phyloP scores from a whole-genome alignment of 2,797 vertebrate genomes.

The Hafferia zeledoni region DNA sequence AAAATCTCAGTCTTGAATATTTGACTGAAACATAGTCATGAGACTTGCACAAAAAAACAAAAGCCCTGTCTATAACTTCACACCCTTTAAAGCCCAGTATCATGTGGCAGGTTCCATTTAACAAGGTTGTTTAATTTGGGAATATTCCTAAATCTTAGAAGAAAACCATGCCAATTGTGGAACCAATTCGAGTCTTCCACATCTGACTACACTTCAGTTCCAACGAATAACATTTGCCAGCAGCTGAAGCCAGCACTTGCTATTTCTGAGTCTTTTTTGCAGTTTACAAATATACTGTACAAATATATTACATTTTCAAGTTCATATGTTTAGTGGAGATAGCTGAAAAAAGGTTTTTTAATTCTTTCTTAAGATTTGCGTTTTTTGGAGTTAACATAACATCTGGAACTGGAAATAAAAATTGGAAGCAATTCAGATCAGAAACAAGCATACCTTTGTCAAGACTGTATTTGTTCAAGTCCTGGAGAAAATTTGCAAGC shows the following conservation, averaged over 20 bases:
- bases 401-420: conserved; percentile 65
- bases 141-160: not conserved
- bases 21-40: not conserved
- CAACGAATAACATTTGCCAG: not conserved
- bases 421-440: conserved; percentile 59
- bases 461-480: conserved; percentile 57
- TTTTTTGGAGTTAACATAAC: conserved; percentile 45
- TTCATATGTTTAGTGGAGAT: not conserved
- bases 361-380: not conserved
- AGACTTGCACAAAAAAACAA: not conserved
- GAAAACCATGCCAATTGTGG: not conserved
- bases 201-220: not conserved
- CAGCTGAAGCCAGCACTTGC: not conserved
- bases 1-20: not conserved
- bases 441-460: conserved; percentile 78
- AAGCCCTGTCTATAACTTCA: not conserved
- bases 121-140: not conserved
- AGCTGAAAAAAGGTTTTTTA: not conserved
- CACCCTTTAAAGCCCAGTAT: not conserved
- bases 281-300: not conserved
- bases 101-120: not conserved
- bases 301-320: not conserved
- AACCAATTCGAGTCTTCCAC: not conserved
- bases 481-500: conserved; percentile 18
- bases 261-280: not conserved